Evolutionary conservation across 2,797 vertebrate genomes (phyloP).

Genomic region (Chromobotia macracanthus): DNA sequence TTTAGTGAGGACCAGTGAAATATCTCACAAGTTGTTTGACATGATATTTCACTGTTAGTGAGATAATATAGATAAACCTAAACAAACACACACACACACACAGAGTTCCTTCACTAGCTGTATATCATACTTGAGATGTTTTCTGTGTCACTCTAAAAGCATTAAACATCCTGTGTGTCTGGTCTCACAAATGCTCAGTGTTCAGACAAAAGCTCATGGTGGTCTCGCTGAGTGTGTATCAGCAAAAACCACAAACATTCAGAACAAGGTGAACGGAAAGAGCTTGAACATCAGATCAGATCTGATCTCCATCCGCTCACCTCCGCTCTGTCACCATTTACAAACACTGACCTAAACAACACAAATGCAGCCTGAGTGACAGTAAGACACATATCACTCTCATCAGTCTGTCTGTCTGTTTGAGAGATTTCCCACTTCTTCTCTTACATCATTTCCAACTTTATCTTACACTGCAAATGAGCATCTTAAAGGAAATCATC

Average conservation of each 20-base stretch:
- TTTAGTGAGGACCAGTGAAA: too few species aligned
- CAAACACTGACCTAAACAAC: not conserved
- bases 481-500: not conserved
- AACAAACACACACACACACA: too few species aligned
- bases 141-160: not conserved
- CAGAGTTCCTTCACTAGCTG: too few species aligned
- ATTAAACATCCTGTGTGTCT: not conserved
- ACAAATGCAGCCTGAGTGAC: not conserved
- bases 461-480: not conserved
- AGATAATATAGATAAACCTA: too few species aligned
- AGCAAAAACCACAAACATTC: constrained; percentile 26
- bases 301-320: not conserved
- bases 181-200: too few species aligned
- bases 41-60: too few species aligned
- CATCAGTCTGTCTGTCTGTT: too few species aligned
- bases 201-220: not conserved
- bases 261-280: not conserved
- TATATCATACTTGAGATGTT: too few species aligned
- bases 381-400: not conserved
- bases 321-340: not conserved
- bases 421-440: too few species aligned
- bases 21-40: too few species aligned
- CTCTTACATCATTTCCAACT: too few species aligned
- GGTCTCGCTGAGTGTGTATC: not conserved
- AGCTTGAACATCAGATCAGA: constrained; percentile 5